Conservation (phyloP, 2,113 vertebrate species). For the Rhabdomys dilectus region DNA sequence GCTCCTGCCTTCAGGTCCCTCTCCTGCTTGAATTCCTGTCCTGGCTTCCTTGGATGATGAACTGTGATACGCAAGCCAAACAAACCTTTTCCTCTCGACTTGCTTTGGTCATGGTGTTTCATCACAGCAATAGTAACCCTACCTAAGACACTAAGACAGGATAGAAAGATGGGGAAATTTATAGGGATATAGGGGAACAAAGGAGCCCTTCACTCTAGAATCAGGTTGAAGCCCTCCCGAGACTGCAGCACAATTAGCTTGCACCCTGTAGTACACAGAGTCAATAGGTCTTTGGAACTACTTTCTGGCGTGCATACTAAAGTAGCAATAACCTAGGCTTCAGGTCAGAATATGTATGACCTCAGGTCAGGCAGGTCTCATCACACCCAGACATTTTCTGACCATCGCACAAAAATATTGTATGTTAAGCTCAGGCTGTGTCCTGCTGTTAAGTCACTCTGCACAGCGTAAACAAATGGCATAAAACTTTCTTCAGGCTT, state of each 20-base stretch:
- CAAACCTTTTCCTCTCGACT: not conserved
- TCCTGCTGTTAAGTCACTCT: not conserved
- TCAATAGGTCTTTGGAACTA: not conserved
- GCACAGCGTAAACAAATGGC: too few species aligned
- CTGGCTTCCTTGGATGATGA: not conserved
- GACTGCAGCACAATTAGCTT: not conserved
- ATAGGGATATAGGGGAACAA: not conserved
- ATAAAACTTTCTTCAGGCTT: not conserved
- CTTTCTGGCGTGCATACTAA: not conserved
- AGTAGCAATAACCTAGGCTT: not conserved
- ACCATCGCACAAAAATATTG: not conserved
- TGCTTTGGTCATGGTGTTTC: not conserved
- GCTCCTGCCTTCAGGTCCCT: not conserved
- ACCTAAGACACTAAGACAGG: not conserved
- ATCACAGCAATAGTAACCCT: not conserved
- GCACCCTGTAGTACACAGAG: too few species aligned
- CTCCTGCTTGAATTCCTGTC: not conserved
- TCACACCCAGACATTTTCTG: not conserved
- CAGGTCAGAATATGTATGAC: not conserved
- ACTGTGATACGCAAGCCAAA: not conserved
- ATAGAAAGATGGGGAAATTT: not conserved
- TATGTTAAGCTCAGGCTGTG: not conserved
- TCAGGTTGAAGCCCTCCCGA: not conserved
- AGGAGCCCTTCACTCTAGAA: not conserved
- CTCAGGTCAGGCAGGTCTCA: not conserved